Conservation (phyloP, 2,888 invertebrate species). For the Oconnorella tubifera region DNA sequence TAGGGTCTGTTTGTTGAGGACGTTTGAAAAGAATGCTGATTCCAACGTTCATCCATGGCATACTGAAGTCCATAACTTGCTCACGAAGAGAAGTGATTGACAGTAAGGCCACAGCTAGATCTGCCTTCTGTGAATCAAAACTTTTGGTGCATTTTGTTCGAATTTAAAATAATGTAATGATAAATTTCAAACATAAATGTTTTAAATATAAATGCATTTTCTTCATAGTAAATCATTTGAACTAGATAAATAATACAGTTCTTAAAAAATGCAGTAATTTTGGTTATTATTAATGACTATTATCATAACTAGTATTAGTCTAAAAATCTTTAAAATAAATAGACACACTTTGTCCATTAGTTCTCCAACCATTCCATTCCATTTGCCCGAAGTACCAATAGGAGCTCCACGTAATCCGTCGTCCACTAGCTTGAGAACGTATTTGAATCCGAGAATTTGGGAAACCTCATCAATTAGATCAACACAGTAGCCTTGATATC, state of each 20-base stretch:
- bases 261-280: too few species aligned
- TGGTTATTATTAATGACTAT: too few species aligned
- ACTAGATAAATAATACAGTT: too few species aligned
- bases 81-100: slow-evolving; percentile 95
- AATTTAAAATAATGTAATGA: too few species aligned
- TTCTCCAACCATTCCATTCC: slow-evolving; percentile 61
- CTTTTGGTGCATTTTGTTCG: too few species aligned
- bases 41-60: slow-evolving; percentile 96
- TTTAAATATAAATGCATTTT: too few species aligned
- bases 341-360: slow-evolving; percentile 53
- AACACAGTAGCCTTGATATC: slow-evolving; percentile 67
- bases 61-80: slow-evolving; percentile 93
- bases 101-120: slow-evolving; percentile 93
- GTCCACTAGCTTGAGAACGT: slow-evolving; percentile 72
- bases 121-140: slow-evolving; percentile 76
- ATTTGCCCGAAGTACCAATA: slow-evolving; percentile 57
- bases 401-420: slow-evolving; percentile 68
- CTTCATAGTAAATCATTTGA: too few species aligned
- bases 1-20: slow-evolving; percentile 77
- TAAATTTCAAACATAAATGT: too few species aligned
- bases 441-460: slow-evolving; percentile 75
- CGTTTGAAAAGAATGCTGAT: slow-evolving; percentile 92
- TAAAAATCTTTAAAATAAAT: too few species aligned
- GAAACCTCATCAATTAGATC: slow-evolving; percentile 80
- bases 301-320: too few species aligned